These are phyloP conservation scores for Isaurus tuberculatus DNA, from an alignment of 92 coral and sea anemone species.

Conservation along the genomic window DNA sequence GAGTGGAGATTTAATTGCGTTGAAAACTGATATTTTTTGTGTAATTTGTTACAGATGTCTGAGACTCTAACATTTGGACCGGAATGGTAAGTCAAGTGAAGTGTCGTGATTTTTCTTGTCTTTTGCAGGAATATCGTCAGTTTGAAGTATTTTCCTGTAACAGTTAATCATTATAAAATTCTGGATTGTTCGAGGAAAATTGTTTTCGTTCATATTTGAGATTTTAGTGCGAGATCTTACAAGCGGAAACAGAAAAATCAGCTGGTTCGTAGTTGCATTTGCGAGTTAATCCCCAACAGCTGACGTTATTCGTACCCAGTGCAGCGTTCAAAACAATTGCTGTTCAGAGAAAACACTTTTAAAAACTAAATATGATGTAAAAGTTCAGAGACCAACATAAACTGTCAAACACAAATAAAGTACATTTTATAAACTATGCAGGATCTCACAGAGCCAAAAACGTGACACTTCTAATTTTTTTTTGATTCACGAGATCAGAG, in stretches of 20 bases:
- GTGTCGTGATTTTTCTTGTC: slow-evolving; percentile 2
- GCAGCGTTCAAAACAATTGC: background rate
- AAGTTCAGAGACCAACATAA: too few relatives aligned
- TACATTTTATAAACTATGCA: too few relatives aligned
- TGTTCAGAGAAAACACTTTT: background rate
- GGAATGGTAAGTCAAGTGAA: slow-evolving; percentile 90
- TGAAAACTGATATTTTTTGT: slow-evolving; percentile 11
- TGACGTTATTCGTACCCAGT: background rate
- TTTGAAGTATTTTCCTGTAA: background rate
- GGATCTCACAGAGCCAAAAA: too few relatives aligned
- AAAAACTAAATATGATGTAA: too few relatives aligned
- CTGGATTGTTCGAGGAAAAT: background rate
- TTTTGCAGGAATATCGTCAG: background rate
- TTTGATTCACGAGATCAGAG: too few relatives aligned
- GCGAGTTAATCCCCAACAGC: background rate
- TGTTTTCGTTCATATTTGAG: background rate
- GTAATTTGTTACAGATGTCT: slow-evolving; percentile 82
- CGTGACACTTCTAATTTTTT: too few relatives aligned
- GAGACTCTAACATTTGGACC: slow-evolving; percentile 99
- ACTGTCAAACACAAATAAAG: too few relatives aligned
- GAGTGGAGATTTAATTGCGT: slow-evolving; percentile 8
- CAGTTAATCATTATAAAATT: background rate
- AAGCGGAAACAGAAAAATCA: slow-evolving; percentile 24
- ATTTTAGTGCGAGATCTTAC: background rate
- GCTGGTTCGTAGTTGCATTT: background rate